Base-by-base conservation (phyloP, 2,888 invertebrate species). In the Zygogramma bicolorata region DNA sequence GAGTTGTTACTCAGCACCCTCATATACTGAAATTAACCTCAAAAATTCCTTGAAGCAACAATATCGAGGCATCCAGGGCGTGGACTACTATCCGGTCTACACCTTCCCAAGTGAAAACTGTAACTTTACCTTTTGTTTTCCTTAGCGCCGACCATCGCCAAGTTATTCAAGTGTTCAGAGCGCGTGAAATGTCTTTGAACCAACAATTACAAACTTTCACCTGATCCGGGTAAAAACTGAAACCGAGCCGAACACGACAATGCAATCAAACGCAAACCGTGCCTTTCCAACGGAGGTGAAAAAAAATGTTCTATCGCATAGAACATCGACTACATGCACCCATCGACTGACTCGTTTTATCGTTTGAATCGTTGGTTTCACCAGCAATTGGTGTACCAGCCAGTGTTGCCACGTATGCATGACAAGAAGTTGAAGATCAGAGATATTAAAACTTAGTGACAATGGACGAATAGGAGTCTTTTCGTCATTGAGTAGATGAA, bases 101-200 rank as follows among this genome's bases (percentile, higher is more conserved):
- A n/a, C n/a, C n/a, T n/a, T 13, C 1, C 22, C n/a, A 13, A 2
- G 1, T 4, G n/a, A 53, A 53, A 53, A 25, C 53, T 34, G 34
- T 46, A 46, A 58, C 46, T 40, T 62, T 71, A 71, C 71, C 71
- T 71, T 71, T 71, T 71, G 38, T 57, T 71, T n/a, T 71, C 71
- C 46, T 71, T 71, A 10, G 71, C 57, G 25, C 71, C 71, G 25
- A 71, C 71, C 71, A 71, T 71, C 31, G 71, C 71, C 61, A 62
- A n/a, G 49, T 29, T 34, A n/a, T 20, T 46, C 40, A 57, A 58
- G 40, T 65, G 40, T 22, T 49, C 15, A 57, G 40, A 46, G 29
- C 65, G 49, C 62, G 57, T 61, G 46, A 66, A 57, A 38, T 42
- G 71, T 62, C 40, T 66, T 42, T 66, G 65, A 70, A 67, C 61